Evolutionary conservation across 2,888 invertebrate species (phyloP).

Genomic region (Blera fallax): DNA sequence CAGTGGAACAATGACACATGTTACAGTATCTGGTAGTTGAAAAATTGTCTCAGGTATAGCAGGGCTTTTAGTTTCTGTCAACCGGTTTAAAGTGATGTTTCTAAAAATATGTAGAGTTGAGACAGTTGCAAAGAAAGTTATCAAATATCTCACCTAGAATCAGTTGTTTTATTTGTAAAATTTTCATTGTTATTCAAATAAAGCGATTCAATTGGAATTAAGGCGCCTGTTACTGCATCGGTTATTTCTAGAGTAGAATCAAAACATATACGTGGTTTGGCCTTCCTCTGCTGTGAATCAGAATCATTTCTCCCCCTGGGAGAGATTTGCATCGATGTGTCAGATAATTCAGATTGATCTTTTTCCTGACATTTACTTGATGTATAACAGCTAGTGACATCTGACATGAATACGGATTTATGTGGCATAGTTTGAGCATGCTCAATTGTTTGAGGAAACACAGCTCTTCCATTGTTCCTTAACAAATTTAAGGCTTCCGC

Average conservation of each 20-base stretch:
- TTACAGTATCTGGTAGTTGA: background rate
- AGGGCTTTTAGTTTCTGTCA: background rate
- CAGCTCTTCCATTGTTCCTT: background rate
- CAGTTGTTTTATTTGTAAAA: background rate
- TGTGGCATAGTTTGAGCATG: background rate
- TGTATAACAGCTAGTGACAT: background rate
- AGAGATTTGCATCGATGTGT: too few relatives aligned
- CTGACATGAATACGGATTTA: background rate
- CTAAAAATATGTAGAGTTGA: background rate
- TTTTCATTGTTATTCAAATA: background rate
- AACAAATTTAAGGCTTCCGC: constrained; percentile 38
- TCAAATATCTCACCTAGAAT: background rate
- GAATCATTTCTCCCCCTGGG: background rate
- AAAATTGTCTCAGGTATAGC: background rate
- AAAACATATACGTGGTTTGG: background rate
- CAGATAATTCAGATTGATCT: background rate
- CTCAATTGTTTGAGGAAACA: background rate
- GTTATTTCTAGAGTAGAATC: constrained; percentile 25
- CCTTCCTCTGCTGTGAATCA: background rate
- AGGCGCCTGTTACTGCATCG: constrained; percentile 1
- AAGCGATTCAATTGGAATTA: constrained; percentile 15
- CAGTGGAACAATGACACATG: background rate
- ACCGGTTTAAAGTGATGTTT: background rate
- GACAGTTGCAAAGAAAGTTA: background rate
- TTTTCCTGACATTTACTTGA: background rate